Base-by-base conservation (phyloP, 2,113 vertebrate genomes). In the Gallinago paraguaiae region DNA sequence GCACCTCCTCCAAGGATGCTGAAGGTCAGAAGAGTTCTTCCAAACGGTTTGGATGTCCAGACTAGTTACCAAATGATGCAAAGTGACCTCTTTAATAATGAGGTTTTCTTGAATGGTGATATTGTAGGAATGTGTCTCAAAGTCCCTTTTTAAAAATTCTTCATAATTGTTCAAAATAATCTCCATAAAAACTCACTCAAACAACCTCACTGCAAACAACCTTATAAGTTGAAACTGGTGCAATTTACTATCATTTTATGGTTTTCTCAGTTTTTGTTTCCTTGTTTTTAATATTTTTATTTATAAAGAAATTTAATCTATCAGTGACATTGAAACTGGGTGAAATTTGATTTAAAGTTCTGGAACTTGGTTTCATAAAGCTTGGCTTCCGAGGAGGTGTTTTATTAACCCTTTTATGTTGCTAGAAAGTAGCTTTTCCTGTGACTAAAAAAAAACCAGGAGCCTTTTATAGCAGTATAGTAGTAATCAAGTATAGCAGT, bases 351-450 rank as follows among this genome's bases (percentile, higher is more conserved):
- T 95, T 95, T 93, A 60, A 86, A 45, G 13, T 88, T 92, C 65
- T 78, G 72, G 90, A 91, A 89, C 35, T 5, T 65, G 56, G 30
- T 70, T 94, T 84, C 51, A 71, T 68, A 90, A 94, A 94, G 35
- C 69, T 82, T 68, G 46, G 48, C 70, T 90, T 95, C 67, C 46
- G 46, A 88, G 64, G 69, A 56, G 64, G 37, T 93, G 77, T 69
- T 96, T 93, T 80, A 83, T 94, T 95, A 96, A 96, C 91, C 87
- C 90, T 86, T 96, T 88, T 83, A 64, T 48, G n/a, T 95, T 81
- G 65, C 80, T 76, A 31, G 74, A 65, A 82, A 76, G 88, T 51
- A 81, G 46, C 63, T 86, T 93, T 90, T 81, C 45, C 71, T 88
- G 25, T 83, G 76, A 80, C 88, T 90, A 68, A 81, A 91, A 79